Evolutionary conservation across 2,113 vertebrate genomes (phyloP), one percentile per base, ranked within the genome.

Genomic region (Psilopogon haemacephalus): DNA sequence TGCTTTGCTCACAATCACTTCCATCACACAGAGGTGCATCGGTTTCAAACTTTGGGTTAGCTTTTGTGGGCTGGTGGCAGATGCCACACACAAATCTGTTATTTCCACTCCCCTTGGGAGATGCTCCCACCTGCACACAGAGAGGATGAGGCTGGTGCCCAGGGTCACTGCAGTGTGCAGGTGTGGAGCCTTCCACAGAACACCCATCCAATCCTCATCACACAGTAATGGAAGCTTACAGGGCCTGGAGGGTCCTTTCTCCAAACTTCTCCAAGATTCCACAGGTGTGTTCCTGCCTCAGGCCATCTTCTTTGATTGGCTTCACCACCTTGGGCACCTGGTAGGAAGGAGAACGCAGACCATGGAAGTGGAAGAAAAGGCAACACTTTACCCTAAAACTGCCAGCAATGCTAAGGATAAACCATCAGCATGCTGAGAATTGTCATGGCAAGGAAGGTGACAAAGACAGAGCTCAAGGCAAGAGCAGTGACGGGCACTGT

Each of bases 241-340:
- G 14, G 40, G 93, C 90, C 77, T 88, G 93, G 50, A 95, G 23
- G 24, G 88, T 62, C 64, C 81, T 84, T 67, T 80, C 77, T 52
- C 86, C 89, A 75, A 95, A 97, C 56, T 91, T 93, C 27, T 76
- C 77, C 35, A 96, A 13, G 72, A 97, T 92, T 10, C 63, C 93
- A 65, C 97, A 97, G 1, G 87, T 87, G 46, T 96, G 93, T 20
- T 90, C 93, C 84, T 97, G 94, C 50, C 94, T 37, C 76, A 89
- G 70, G 48, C 76, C 55, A 4, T 67, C 92, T 81, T 97, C 94
- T 85, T 54, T 94, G 52, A 97, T 21, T 15, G 95, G 91, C 86
- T 96, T 96, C 48, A 86, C 27, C 74, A 96, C 86, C 28, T 88
- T 24, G 24, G 95, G 86, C 75, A 38, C 68, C 97, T 98, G 78